Percentiles rank a stretch among this genome's conserved stretches.
These are phyloP conservation scores for Eulemur coronatus DNA, from an alignment of 2,797 vertebrate species.

Conservation along the genomic window DNA sequence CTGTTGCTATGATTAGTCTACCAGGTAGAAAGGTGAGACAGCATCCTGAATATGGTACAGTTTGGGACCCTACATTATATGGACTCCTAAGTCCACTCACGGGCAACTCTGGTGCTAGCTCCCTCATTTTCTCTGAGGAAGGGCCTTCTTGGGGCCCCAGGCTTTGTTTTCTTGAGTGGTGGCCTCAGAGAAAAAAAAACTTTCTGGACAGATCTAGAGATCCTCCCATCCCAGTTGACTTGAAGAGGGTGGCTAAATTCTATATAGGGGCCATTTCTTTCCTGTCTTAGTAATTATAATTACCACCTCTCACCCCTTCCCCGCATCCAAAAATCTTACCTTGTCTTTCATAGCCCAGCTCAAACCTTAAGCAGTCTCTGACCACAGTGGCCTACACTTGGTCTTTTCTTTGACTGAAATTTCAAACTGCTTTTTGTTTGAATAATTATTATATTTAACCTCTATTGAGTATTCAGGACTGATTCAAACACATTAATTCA, in stretches of 20 bases:
- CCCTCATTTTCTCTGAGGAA: not conserved
- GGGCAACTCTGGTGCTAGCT: not conserved
- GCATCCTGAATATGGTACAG: not conserved
- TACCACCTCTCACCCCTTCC: not conserved
- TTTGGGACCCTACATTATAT: not conserved
- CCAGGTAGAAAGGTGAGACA: not conserved
- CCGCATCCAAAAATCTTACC: not conserved
- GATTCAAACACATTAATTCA: not conserved
- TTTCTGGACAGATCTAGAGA: not conserved
- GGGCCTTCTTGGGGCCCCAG: too few relatives aligned
- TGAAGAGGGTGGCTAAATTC: not conserved
- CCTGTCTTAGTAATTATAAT: not conserved
- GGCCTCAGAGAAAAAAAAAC: not conserved
- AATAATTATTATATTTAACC: slow-evolving; percentile 17
- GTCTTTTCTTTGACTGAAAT: slow-evolving; percentile 21
- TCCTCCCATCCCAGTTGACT: not conserved
- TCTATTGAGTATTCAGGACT: not conserved
- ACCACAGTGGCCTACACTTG: not conserved
- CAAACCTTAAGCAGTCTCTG: not conserved
- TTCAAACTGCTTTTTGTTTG: slow-evolving; percentile 1
- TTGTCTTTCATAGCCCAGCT: not conserved
- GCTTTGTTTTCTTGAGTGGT: not conserved
- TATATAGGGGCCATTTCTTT: not conserved
- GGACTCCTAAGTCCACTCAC: not conserved
- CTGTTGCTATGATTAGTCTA: not conserved